Conservation (phyloP, 2,113 vertebrate species). For the Himantopus leucocephalus region DNA sequence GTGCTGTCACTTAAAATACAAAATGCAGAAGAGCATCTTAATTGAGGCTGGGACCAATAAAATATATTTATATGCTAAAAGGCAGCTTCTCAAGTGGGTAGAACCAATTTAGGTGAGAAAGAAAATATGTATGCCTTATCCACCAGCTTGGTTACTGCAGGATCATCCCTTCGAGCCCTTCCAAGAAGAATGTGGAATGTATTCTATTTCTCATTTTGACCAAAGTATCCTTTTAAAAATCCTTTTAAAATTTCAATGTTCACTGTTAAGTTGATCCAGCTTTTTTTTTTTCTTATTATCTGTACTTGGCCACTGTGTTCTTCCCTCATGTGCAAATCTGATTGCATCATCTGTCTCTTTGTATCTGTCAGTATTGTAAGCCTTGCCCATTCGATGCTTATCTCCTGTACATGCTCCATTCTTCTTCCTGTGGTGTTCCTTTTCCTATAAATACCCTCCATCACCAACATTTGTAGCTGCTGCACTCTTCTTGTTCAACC, state of each 20-base stretch:
- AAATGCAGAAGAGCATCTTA: not conserved
- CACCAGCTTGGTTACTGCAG: not conserved
- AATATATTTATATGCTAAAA: not conserved
- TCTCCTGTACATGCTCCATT: not conserved
- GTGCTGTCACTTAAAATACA: not conserved
- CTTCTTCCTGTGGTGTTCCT: not conserved
- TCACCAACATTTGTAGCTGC: not conserved
- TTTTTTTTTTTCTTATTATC: not conserved
- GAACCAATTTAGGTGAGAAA: not conserved
- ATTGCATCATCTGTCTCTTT: not conserved
- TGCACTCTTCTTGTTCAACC: not conserved
- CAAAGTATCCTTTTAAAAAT: not conserved
- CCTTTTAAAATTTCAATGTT: not conserved
- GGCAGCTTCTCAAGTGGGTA: not conserved
- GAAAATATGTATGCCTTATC: not conserved
- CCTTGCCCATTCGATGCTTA: slow-evolving; percentile 10
- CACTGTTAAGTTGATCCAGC: not conserved
- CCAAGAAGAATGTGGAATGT: not conserved
- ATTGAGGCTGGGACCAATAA: not conserved
- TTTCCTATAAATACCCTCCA: slow-evolving; percentile 6
- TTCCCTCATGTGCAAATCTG: not conserved
- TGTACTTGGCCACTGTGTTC: not conserved
- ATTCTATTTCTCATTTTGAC: not conserved
- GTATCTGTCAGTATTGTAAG: not conserved
- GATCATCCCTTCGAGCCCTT: not conserved